Conservation (phyloP, 37 sponge, comb jelly and placozoan genomes). For the Oopsacas minuta region DNA sequence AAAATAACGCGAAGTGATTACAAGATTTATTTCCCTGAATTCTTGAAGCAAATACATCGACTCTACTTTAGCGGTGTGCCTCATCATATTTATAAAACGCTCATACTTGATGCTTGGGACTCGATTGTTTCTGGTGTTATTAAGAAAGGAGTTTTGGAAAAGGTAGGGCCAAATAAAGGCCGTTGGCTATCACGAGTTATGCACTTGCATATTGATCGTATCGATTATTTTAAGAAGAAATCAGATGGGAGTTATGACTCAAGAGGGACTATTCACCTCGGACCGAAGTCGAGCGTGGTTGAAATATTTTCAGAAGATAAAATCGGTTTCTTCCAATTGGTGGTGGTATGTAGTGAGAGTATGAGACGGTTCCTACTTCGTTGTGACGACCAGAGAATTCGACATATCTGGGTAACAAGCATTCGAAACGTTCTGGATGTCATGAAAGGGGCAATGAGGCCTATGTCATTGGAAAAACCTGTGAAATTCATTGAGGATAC, state of each 20-base stretch:
- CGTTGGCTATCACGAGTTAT: not conserved
- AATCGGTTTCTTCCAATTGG: not conserved
- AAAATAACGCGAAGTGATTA: not conserved
- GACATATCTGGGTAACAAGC: not conserved
- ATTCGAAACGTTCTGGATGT: not conserved
- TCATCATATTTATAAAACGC: not conserved
- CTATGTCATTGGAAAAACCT: not conserved
- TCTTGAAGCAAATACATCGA: not conserved
- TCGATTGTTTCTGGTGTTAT: not conserved
- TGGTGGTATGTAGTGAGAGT: not conserved
- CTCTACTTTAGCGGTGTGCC: not conserved
- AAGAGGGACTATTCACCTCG: not conserved
- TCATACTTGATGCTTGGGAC: not conserved
- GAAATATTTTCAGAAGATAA: conserved; percentile 1
- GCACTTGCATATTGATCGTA: not conserved
- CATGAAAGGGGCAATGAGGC: not conserved
- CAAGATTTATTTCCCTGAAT: not conserved
- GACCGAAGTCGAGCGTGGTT: not conserved
- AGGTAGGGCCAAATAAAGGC: not conserved
- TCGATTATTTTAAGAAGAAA: not conserved
- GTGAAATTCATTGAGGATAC: not conserved
- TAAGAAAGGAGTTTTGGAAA: not conserved
- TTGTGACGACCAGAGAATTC: not conserved
- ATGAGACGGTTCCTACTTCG: not conserved
- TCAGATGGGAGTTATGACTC: not conserved